Percentiles rank a stretch among this genome's conserved stretches.
Conservation (phyloP, 2,797 vertebrate species). For the Varecia variegata region DNA sequence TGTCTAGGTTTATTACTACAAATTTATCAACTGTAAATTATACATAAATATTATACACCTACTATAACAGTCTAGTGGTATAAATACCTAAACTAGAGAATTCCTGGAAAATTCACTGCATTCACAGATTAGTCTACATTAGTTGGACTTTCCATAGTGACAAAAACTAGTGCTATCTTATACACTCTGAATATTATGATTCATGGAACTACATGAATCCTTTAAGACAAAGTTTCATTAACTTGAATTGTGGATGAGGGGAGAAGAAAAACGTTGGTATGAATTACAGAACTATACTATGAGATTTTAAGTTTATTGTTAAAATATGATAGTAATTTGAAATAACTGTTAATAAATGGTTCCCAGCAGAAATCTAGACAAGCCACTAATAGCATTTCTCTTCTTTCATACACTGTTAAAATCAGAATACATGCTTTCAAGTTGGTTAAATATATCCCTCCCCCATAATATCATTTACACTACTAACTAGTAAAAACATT, state of each 20-base stretch:
- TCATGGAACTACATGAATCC: neutral
- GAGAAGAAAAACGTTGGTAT: neutral
- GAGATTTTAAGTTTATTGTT: slow-evolving; percentile 13
- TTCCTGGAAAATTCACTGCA: neutral
- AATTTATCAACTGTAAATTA: slow-evolving; percentile 2
- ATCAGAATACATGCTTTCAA: slow-evolving; percentile 32
- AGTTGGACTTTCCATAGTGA: neutral
- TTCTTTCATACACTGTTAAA: neutral
- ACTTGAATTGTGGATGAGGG: neutral
- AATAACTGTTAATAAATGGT: neutral
- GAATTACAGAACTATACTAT: neutral
- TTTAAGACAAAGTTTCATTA: slow-evolving; percentile 45
- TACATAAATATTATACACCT: neutral
- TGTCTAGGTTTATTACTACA: neutral
- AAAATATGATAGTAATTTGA: slow-evolving; percentile 13
- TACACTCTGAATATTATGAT: neutral
- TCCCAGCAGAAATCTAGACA: neutral
- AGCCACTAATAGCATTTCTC: neutral
- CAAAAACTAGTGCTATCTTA: slow-evolving; percentile 1
- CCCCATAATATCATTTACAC: neutral
- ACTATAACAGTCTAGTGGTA: neutral
- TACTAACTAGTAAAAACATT: neutral
- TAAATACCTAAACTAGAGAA: neutral
- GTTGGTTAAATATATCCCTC: neutral
- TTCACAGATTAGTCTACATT: slow-evolving; percentile 2